Conservation (phyloP, 2,888 invertebrate species). For the Heliconius erato region DNA sequence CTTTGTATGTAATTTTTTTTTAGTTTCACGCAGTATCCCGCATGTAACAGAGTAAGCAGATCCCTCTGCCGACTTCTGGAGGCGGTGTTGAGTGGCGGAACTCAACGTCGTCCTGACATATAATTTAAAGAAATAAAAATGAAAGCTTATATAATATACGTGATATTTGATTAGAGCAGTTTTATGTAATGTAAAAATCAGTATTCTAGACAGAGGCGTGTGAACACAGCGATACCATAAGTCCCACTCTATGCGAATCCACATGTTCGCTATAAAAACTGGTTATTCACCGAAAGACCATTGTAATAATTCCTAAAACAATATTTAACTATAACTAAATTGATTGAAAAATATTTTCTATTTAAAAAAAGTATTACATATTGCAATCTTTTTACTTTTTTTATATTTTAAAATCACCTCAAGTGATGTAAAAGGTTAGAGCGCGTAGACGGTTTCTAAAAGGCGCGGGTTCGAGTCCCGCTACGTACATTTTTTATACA, state of each 20-base stretch:
- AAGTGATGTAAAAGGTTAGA: not conserved
- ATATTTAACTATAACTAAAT: not conserved
- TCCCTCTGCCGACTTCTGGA: too few relatives aligned
- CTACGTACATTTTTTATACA: too few relatives aligned
- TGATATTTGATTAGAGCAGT: conserved; percentile 27
- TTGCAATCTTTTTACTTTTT: not conserved
- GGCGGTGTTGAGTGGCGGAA: too few relatives aligned
- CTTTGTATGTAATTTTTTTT: not conserved
- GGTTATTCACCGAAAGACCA: conserved; percentile 39
- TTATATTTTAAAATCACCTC: too few relatives aligned
- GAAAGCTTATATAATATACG: not conserved
- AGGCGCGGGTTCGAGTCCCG: not conserved
- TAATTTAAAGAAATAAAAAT: not conserved
- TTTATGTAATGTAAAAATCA: conserved; percentile 47
- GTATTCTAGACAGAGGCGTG: conserved; percentile 52
- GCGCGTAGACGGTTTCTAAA: not conserved
- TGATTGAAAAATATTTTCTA: not conserved
- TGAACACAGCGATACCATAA: conserved; percentile 52
- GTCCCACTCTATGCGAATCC: conserved; percentile 47
- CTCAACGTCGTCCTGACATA: not conserved
- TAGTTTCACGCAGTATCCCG: too few relatives aligned
- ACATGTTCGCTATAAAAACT: conserved; percentile 39
- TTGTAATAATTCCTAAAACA: not conserved
- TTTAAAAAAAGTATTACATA: not conserved
- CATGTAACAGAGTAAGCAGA: too few relatives aligned